Base-by-base conservation (phyloP, 2,888 invertebrate genomes). In the Tigriopus californicus region DNA sequence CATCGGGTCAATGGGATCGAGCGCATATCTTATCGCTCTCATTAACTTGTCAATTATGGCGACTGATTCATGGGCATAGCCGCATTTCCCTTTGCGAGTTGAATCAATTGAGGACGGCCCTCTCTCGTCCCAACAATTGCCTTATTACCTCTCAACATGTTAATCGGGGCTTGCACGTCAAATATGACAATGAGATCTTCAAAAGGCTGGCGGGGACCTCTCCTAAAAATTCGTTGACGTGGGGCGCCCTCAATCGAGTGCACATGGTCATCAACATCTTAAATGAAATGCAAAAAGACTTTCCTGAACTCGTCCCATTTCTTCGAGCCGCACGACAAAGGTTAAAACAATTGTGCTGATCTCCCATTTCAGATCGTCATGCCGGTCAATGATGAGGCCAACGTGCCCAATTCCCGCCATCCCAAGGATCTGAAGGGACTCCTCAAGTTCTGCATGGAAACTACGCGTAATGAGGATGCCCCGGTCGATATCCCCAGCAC, bases 371-470 rank as follows among this genome's bases (percentile, higher is more conserved):
- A 33, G 33, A 33, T 5, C 33, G 22, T 22, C 15, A 18, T 49
- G 15, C 20, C 15, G 13, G 47, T 47, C 12, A 47, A 47, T 18
- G 15, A 49, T 22, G 49, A 49, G 20, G 20, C 13, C 20, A 22
- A 18, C 6, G 20, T 49, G 5, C 20, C 49, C 49, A 22, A 49
- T 13, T 4, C 49, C 11, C 44, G 56, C 13, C 15, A 56, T 12
- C 59, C 59, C 40, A 40, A 49, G 18, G 52, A 52, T 20, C 25
- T 59, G 5, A 33, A 15, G 11, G 59, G 59, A n/a, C 52, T 59
- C 8, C 25, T 59, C 12, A 59, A 59, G 41, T 59, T 59, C 41
- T 59, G 59, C 20, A 6, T 49, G 40, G 59, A 59, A 41, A 33
- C 48, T 18, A 59, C 59, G 12, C 33, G 25, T 18, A 41, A 12